A percentile compares a stretch with the other conserved stretches of the same genome.
Evolutionary conservation across 2,113 vertebrate species (phyloP).

Genomic region (Catharus bicknelli): DNA sequence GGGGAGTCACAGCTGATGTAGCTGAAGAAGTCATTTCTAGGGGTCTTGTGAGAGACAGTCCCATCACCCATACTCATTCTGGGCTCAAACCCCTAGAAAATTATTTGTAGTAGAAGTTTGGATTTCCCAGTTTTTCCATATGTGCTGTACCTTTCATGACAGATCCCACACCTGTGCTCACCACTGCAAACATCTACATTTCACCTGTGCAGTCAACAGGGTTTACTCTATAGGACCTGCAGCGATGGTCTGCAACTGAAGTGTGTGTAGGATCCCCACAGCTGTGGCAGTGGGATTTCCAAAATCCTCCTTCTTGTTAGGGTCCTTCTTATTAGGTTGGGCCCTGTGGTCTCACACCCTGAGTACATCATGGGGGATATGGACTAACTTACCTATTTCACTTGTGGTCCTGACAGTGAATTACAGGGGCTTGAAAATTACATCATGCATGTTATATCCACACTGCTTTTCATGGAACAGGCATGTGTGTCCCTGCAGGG

Average conservation of each 20-base stretch:
- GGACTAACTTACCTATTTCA: not conserved
- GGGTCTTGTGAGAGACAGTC: too few species aligned
- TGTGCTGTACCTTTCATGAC: not conserved
- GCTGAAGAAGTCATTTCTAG: too few species aligned
- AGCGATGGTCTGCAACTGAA: not conserved
- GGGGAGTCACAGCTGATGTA: too few species aligned
- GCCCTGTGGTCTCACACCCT: not conserved
- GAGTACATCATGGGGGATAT: rapidly evolving
- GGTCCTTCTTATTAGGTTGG: rapidly evolving
- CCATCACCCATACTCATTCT: not conserved
- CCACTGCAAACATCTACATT: not conserved
- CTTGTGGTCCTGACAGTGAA: not conserved
- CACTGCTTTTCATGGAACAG: not conserved
- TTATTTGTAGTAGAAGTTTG: not conserved
- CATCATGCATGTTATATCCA: not conserved
- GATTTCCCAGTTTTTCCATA: not conserved
- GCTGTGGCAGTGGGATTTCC: not conserved
- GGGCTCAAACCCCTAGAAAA: not conserved
- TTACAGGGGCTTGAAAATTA: not conserved
- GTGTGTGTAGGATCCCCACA: not conserved
- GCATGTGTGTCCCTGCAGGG: not conserved
- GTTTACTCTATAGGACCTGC: not conserved
- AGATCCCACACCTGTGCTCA: not conserved
- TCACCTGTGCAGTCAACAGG: not conserved
- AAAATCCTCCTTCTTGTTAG: not conserved